Percentiles rank a stretch among this genome's conserved stretches.
phyloP scores from a whole-genome alignment of 37 sponge, comb jelly and placozoan species.

The Halichondria panicea region DNA sequence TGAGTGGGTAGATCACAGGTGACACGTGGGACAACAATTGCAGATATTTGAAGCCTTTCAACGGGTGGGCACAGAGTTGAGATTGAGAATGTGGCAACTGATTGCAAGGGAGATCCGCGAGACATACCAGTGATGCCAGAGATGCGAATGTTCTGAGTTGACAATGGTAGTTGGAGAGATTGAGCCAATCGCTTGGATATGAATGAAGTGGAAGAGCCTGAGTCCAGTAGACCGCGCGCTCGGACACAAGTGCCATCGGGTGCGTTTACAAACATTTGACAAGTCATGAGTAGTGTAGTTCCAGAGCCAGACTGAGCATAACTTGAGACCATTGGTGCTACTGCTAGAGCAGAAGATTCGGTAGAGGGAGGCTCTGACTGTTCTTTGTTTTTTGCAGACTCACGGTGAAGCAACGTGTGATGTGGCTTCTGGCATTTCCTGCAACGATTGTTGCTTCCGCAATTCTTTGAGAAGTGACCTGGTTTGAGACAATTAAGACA shows the following conservation, averaged over 20 bases:
- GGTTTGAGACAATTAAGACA: constrained; percentile 21
- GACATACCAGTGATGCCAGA: constrained; percentile 21
- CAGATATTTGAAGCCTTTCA: background rate
- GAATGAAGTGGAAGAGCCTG: constrained; percentile 30
- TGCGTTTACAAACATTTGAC: constrained; percentile 9
- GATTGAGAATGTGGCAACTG: constrained; percentile 2
- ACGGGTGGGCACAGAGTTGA: constrained; percentile 2
- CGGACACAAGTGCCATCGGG: constrained; percentile 15
- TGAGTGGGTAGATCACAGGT: constrained; percentile 18
- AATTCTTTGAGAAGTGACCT: constrained; percentile 23
- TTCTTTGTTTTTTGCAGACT: background rate
- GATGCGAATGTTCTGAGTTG: constrained; percentile 1
- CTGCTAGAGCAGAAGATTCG: background rate
- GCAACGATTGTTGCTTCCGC: constrained; percentile 1
- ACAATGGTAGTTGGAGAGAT: constrained; percentile 6
- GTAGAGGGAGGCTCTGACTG: background rate
- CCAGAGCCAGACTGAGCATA: constrained; percentile 16
- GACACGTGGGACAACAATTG: constrained; percentile 26
- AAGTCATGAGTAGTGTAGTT: background rate
- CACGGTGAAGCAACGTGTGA: constrained; percentile 23
- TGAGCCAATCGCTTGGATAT: constrained; percentile 39
- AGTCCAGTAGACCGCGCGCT: constrained; percentile 27
- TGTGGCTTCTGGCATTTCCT: constrained; percentile 35
- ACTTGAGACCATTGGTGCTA: constrained; percentile 5
- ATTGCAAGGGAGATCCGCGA: background rate